Conservation (phyloP, 2,113 vertebrate genomes). For the Ciconia boyciana region DNA sequence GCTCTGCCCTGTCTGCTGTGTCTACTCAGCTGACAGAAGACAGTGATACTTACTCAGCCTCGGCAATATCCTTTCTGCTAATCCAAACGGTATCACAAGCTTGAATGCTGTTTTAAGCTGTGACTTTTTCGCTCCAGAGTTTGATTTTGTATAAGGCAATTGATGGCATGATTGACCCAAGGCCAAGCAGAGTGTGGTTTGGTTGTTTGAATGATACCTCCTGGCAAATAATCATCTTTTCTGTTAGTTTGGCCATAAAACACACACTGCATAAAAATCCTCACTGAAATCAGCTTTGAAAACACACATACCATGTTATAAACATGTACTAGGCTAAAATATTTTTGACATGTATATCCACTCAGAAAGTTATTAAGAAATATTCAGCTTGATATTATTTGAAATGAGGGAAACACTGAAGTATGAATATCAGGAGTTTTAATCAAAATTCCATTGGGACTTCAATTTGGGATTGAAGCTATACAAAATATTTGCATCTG, state of each 20-base stretch:
- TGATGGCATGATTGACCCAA: neutral
- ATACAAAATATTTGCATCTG: conserved; percentile 58
- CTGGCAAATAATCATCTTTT: neutral
- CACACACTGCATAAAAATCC: neutral
- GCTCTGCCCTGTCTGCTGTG: neutral
- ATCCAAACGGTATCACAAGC: neutral
- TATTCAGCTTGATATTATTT: conserved; percentile 21
- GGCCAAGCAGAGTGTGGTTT: neutral
- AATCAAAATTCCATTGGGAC: conserved; percentile 46
- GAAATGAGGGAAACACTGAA: conserved; percentile 37
- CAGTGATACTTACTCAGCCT: neutral
- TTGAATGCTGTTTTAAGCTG: neutral
- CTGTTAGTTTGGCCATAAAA: neutral
- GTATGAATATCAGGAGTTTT: conserved; percentile 33
- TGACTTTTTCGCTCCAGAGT: neutral
- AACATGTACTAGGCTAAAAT: neutral
- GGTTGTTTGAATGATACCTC: neutral
- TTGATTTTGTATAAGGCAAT: conserved; percentile 3
- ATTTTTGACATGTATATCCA: conserved; percentile 16
- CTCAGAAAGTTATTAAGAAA: conserved; percentile 6
- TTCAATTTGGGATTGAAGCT: conserved; percentile 14
- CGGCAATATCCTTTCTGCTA: neutral
- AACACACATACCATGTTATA: neutral
- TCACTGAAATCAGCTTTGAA: neutral
- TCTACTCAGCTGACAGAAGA: neutral